phyloP scores from a whole-genome alignment of 2,888 invertebrate genomes.

The Hesperia comma region DNA sequence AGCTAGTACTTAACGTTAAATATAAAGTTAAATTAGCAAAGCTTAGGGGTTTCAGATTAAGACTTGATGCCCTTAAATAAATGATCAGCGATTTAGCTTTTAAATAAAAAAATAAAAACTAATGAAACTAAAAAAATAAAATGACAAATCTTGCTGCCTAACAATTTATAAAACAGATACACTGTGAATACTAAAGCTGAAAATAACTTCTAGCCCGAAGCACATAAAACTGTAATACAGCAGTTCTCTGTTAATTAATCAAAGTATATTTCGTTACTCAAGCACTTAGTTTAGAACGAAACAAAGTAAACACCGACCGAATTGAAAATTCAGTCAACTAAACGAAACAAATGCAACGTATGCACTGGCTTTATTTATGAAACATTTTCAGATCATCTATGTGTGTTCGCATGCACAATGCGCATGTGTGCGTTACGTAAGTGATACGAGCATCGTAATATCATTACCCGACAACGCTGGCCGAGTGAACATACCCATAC shows the following conservation, averaged over 20 bases:
- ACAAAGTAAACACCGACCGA: slow-evolving; percentile 7
- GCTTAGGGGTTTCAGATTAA: not conserved
- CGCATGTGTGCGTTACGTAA: slow-evolving; percentile 41
- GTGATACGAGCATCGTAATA: slow-evolving; percentile 48
- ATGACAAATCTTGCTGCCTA: too few relatives aligned
- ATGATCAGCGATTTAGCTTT: not conserved
- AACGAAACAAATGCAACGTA: slow-evolving; percentile 13
- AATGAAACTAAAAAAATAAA: too few relatives aligned
- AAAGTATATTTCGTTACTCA: not conserved
- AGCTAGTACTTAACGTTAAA: not conserved
- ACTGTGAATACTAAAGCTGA: too few relatives aligned
- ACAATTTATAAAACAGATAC: too few relatives aligned
- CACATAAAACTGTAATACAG: not conserved
- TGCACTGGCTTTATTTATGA: slow-evolving; percentile 24
- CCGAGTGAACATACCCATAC: slow-evolving; percentile 50
- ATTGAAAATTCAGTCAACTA: slow-evolving; percentile 20
- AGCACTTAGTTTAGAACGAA: not conserved
- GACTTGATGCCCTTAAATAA: not conserved
- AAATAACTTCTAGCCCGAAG: too few relatives aligned
- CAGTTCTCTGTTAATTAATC: not conserved
- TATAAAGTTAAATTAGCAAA: not conserved
- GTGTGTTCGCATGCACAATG: slow-evolving; percentile 15
- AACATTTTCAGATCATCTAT: slow-evolving; percentile 21
- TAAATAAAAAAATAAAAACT: too few relatives aligned
- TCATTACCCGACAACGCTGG: slow-evolving; percentile 51